phyloP scores from a whole-genome alignment of 2,113 vertebrate genomes.

The Syrmaticus mikado region DNA sequence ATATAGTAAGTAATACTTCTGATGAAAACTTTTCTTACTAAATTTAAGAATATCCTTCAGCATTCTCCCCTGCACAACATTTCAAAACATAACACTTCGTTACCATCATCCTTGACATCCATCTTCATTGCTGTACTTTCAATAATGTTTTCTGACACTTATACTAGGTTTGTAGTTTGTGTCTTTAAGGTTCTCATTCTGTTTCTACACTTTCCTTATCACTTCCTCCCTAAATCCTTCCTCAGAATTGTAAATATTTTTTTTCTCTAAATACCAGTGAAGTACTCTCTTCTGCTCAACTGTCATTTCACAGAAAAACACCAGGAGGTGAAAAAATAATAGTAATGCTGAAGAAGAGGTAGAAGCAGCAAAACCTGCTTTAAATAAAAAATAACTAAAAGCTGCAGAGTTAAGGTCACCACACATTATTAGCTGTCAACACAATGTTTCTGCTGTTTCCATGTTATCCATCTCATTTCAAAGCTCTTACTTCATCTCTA shows the following conservation, averaged over 20 bases:
- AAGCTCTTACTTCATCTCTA: background rate
- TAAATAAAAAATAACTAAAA: slow-evolving; percentile 3
- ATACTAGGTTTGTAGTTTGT: background rate
- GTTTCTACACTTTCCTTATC: background rate
- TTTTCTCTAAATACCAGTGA: background rate
- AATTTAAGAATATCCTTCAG: background rate
- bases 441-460: background rate
- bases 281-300: background rate
- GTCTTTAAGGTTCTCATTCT: background rate
- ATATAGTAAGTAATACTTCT: background rate
- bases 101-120: background rate
- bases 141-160: background rate
- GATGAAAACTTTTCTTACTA: background rate
- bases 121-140: background rate
- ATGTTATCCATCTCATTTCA: background rate
- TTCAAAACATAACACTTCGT: background rate
- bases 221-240: background rate
- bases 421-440: background rate
- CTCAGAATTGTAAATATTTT: background rate
- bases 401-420: background rate
- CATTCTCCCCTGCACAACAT: background rate
- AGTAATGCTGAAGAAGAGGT: background rate
- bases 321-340: background rate
- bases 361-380: background rate
- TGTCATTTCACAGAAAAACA: background rate